phyloP scores from a whole-genome alignment of 1,140 invertebrate species.

The Dolichoris vasculosae region DNA sequence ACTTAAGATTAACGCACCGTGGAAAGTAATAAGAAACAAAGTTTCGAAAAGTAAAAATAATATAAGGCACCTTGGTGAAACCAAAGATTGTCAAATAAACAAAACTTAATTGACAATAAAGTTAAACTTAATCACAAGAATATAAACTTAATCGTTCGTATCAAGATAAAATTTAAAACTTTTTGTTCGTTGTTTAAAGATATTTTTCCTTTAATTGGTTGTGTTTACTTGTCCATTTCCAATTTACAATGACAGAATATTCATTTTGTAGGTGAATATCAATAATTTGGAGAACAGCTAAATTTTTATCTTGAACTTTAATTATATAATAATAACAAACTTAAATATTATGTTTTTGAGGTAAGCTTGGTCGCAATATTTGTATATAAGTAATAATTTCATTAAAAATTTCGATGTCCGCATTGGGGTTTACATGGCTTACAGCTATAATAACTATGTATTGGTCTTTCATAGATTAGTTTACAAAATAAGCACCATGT shows the following conservation, averaged over 20 bases:
- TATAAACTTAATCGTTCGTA: conserved; percentile 45
- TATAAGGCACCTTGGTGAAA: conserved; percentile 58
- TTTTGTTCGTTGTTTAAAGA: background rate
- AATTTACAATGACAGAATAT: background rate
- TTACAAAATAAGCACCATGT: background rate
- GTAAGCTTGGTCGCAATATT: background rate
- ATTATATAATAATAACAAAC: background rate
- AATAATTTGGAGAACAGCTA: background rate
- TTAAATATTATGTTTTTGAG: background rate
- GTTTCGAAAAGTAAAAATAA: conserved; percentile 15
- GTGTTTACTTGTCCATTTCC: background rate
- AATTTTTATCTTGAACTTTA: conserved; percentile 8
- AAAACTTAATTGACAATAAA: conserved; percentile 48
- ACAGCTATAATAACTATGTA: background rate
- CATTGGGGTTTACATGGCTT: conserved; percentile 16
- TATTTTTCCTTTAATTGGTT: background rate
- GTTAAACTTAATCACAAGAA: conserved; percentile 41
- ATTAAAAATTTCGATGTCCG: background rate
- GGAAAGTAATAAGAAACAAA: conserved; percentile 51
- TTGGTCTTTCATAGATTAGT: conserved; percentile 24
- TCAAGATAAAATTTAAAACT: conserved; percentile 50
- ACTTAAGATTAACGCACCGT: conserved; percentile 49
- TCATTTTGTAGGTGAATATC: background rate
- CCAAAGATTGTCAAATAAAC: conserved; percentile 52
- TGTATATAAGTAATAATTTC: background rate